phyloP scores from a whole-genome alignment of 1,140 invertebrate species.

The Schlechtendalia chinensis region DNA sequence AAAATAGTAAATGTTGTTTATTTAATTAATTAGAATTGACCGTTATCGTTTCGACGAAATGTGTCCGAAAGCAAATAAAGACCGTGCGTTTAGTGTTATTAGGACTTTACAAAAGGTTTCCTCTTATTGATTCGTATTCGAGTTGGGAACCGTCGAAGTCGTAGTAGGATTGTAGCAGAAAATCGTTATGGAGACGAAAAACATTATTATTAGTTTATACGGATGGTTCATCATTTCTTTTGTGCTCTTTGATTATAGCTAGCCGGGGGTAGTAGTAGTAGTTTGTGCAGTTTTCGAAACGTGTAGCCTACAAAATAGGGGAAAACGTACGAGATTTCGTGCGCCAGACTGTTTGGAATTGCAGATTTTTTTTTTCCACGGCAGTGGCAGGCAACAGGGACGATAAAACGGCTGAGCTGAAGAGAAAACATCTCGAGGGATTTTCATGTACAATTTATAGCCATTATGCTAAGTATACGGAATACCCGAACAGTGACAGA shows the following conservation, averaged over 20 bases:
- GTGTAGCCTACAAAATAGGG: background rate
- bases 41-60: too few species aligned
- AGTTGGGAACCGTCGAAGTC: too few species aligned
- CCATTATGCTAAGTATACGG: constrained; percentile 37
- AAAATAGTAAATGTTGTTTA: too few species aligned
- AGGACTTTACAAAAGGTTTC: too few species aligned
- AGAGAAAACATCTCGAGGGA: constrained; percentile 44
- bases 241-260: background rate
- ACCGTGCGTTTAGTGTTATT: too few species aligned
- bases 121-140: too few species aligned
- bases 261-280: constrained; percentile 8
- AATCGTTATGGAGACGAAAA: too few species aligned
- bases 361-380: constrained; percentile 39
- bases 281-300: constrained; percentile 21
- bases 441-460: constrained; percentile 40
- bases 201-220: background rate
- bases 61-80: too few species aligned
- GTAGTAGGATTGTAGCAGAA: too few species aligned
- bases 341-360: constrained; percentile 38
- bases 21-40: too few species aligned
- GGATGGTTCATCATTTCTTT: constrained; percentile 8
- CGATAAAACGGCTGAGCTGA: constrained; percentile 39
- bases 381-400: constrained; percentile 12
- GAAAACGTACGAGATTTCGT: constrained; percentile 38
- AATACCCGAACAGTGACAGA: constrained; percentile 37